phyloP scores from a whole-genome alignment of 2,797 vertebrate species.

The Sebastes itinus region DNA sequence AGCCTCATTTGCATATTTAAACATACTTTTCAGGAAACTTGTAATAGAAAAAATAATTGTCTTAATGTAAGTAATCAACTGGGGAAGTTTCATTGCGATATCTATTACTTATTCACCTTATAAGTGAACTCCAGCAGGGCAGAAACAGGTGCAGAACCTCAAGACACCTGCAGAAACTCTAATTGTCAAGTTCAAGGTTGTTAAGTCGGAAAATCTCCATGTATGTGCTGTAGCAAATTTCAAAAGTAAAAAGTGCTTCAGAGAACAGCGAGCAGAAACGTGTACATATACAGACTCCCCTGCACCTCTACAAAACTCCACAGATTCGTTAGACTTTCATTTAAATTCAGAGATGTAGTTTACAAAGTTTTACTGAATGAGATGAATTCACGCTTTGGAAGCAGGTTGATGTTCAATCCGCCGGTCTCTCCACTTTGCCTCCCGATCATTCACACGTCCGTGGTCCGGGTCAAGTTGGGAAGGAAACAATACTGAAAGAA shows the following conservation, averaged over 20 bases:
- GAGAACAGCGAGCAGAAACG: neutral
- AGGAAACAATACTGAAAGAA: slow-evolving; percentile 82
- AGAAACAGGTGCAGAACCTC: slow-evolving; percentile 29
- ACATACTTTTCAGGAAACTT: too few species aligned
- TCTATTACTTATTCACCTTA: too few species aligned
- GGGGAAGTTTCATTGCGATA: too few species aligned
- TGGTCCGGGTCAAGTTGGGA: slow-evolving; percentile 52
- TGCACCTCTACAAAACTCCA: neutral
- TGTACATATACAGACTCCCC: neutral
- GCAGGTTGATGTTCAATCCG: neutral
- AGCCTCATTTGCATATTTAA: too few species aligned
- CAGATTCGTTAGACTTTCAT: too few species aligned
- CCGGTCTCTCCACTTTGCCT: neutral
- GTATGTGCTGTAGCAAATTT: slow-evolving; percentile 27
- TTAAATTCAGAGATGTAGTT: neutral
- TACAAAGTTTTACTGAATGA: neutral
- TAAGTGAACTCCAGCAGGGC: neutral
- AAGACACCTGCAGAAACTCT: neutral
- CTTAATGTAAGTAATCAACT: too few species aligned
- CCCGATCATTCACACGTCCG: slow-evolving; percentile 35
- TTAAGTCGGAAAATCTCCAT: slow-evolving; percentile 17
- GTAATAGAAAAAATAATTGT: fast-evolving
- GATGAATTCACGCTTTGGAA: neutral
- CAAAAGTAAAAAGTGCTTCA: neutral
- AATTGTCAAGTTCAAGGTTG: neutral